These are phyloP conservation scores for Notothenia coriiceps DNA, from an alignment of 2,113 vertebrate species.

Conservation along the genomic window DNA sequence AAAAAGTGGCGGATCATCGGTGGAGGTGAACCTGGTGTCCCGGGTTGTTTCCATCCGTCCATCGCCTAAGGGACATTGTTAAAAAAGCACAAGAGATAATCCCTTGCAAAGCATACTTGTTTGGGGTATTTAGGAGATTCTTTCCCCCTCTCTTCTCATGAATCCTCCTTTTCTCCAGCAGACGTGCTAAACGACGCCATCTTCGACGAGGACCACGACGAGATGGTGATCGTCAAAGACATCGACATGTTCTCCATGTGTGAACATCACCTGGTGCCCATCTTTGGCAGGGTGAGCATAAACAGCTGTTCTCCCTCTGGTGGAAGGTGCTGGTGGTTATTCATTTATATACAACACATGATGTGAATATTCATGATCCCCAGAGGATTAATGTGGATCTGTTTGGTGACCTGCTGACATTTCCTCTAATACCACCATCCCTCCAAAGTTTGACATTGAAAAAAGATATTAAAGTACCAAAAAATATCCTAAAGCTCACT, in stretches of 20 bases:
- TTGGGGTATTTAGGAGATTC: not conserved
- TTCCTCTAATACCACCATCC: not conserved
- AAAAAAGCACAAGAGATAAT: not conserved
- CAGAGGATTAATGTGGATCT: not conserved
- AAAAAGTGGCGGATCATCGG: not conserved
- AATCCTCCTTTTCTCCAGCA: conserved; percentile 70
- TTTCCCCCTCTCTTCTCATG: not conserved
- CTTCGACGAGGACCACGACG: conserved; percentile 98
- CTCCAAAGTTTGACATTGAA: not conserved
- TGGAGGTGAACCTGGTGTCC: not conserved
- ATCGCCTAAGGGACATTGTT: not conserved
- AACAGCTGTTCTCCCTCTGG: not conserved
- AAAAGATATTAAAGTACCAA: not conserved
- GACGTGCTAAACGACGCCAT: conserved; percentile 97
- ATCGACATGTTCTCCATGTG: conserved; percentile 99
- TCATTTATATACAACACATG: not conserved
- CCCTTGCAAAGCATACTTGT: not conserved
- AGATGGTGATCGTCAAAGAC: conserved; percentile 99
- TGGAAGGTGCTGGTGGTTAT: not conserved
- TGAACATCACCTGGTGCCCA: conserved; percentile 97
- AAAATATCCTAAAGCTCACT: not conserved
- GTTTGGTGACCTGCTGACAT: not conserved
- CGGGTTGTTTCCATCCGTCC: conserved; percentile 22
- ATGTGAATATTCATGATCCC: not conserved
- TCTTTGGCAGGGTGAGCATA: conserved; percentile 92